phyloP scores from a whole-genome alignment of 2,113 vertebrate species.

The Mormyrus iriodes region DNA sequence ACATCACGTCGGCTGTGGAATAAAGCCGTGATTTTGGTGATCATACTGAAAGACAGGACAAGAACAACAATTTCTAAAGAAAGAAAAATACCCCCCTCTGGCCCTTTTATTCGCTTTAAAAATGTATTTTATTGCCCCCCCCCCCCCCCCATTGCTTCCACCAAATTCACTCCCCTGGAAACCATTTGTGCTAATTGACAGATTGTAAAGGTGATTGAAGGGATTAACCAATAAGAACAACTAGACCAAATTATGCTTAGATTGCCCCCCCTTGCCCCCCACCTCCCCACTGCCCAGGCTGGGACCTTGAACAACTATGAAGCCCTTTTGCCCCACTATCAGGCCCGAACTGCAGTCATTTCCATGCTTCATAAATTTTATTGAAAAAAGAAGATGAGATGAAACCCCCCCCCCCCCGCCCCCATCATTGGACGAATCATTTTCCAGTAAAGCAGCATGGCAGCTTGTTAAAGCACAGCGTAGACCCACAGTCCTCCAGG shows the following conservation, averaged over 20 bases:
- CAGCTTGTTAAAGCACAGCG: constrained; percentile 46
- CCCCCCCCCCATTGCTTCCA: constrained; percentile 16
- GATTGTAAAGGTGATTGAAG: constrained; percentile 39
- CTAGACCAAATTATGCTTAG: constrained; percentile 24
- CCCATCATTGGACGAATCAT: constrained; percentile 25
- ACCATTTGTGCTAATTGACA: constrained; percentile 37
- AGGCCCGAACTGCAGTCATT: constrained; percentile 44
- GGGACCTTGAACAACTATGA: constrained; percentile 21
- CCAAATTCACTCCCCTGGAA: constrained; percentile 27
- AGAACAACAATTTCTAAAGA: neutral
- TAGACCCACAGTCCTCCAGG: constrained; percentile 41
- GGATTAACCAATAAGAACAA: constrained; percentile 33
- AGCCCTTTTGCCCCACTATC: constrained; percentile 19
- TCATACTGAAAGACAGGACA: neutral
- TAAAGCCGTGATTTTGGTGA: neutral
- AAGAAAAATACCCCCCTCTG: neutral
- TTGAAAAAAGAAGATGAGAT: constrained; percentile 35
- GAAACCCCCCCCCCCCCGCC: constrained; percentile 15
- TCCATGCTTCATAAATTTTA: constrained; percentile 69
- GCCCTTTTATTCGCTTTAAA: neutral
- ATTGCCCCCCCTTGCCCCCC: neutral
- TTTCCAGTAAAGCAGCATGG: constrained; percentile 42
- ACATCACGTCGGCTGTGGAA: neutral
- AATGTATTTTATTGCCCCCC: constrained; percentile 25
- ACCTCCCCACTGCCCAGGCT: neutral